Base-by-base conservation (phyloP, 2,113 vertebrate species). In the Spea multiplicata region DNA sequence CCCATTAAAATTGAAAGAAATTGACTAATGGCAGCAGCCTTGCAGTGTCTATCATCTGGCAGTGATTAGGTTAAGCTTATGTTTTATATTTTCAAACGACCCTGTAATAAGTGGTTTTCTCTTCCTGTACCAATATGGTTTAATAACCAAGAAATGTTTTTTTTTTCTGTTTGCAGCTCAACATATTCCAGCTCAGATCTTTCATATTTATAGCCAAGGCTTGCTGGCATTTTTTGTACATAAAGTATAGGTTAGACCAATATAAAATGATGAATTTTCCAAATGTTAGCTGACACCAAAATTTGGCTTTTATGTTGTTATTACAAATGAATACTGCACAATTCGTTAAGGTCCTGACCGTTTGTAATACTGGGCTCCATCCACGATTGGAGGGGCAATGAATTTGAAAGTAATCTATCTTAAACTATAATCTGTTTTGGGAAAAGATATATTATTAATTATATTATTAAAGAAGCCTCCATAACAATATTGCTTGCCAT, bases 171-270 rank as follows among this genome's bases (percentile, higher is more conserved):
- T 75, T 62, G 30, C 49, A 66, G 49, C 30, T 75, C 55, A 53
- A 14, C 8, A 44, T 13, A n/a, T 67, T 75, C 64, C 64, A 53
- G 5, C 5, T 6, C 30, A 70, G 66, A 59, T 44, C 55, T 16
- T 62, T 55, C 46, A 44, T 14, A 44, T 30, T n/a, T 44, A 46
- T 44, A 14, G 66, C 75, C 66, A 70, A 77, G 46, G 8, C 57
- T 69, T 59, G 14, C 47, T 77, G 75, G 66, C 75, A 76, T 66
- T 48, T 70, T 61, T 52, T 69, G 65, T 8, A 6, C 45, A 67
- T 70, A 70, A 49, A 61, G 61, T 57, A 5, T 64, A 12, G 53
- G 44, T 48, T 57, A 59, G 65, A 66, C 44, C 45, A 48, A 47
- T 68, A 68, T 76, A 52, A 52, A 68, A 61, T 45, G 10, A 66